phyloP scores from a whole-genome alignment of 1,140 invertebrate species.

The Episyrphus balteatus region DNA sequence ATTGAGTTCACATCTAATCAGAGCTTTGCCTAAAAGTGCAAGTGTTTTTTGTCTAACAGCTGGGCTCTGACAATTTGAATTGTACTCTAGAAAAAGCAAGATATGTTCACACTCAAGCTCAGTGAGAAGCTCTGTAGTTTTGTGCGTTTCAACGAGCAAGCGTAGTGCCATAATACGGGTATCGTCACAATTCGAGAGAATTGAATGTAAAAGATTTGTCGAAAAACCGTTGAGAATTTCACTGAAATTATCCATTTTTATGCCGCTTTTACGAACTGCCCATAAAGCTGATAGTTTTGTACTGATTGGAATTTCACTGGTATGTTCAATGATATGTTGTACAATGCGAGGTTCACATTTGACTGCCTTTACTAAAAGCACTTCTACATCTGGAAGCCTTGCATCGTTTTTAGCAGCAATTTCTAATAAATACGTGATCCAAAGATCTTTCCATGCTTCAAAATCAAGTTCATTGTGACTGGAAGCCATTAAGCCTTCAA shows the following conservation, averaged over 20 bases:
- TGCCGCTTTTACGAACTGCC: slow-evolving; percentile 14
- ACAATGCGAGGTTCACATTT: slow-evolving; percentile 13
- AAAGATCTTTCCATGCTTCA: slow-evolving; percentile 13
- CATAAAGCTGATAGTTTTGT: slow-evolving; percentile 19
- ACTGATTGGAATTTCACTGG: slow-evolving; percentile 11
- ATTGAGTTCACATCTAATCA: slow-evolving; percentile 17
- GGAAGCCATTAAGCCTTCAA: slow-evolving; percentile 16
- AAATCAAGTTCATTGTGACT: slow-evolving; percentile 10
- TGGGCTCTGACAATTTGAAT: slow-evolving; percentile 59
- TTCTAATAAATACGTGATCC: slow-evolving; percentile 12
- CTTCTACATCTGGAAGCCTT: slow-evolving; percentile 13
- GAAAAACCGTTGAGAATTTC: slow-evolving; percentile 8
- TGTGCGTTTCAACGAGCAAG: slow-evolving; percentile 62
- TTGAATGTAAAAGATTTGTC: slow-evolving; percentile 6
- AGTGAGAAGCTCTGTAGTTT: slow-evolving; percentile 55
- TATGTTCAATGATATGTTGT: slow-evolving; percentile 5
- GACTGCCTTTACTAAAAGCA: slow-evolving; percentile 17
- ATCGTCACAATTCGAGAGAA: slow-evolving; percentile 19
- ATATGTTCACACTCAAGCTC: slow-evolving; percentile 55
- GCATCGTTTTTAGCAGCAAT: slow-evolving; percentile 5
- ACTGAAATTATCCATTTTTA: slow-evolving; percentile 8
- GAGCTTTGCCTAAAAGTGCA: slow-evolving; percentile 51
- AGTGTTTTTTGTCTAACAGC: slow-evolving; percentile 48
- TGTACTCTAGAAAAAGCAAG: slow-evolving; percentile 53
- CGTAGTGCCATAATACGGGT: slow-evolving; percentile 47